phyloP scores from a whole-genome alignment of 2,888 invertebrate species.

The Octodonta nipae region DNA sequence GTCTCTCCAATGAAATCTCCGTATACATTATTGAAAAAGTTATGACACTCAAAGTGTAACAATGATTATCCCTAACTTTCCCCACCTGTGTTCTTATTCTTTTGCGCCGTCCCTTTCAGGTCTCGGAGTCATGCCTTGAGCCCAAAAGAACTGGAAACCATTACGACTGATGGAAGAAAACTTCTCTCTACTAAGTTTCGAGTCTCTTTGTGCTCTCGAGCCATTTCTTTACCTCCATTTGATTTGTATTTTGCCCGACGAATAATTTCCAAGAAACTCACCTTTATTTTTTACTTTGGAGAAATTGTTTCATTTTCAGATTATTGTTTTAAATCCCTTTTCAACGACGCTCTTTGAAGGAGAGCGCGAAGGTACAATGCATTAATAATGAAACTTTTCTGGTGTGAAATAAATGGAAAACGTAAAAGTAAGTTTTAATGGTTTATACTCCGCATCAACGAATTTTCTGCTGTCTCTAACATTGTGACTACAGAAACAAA shows the following conservation, averaged over 20 bases:
- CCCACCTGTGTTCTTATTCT: slow-evolving; percentile 12
- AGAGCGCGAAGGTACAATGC: no score
- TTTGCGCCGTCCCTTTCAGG: slow-evolving; percentile 9
- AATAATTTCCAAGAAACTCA: slow-evolving; percentile 22
- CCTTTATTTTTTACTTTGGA: slow-evolving; percentile 27
- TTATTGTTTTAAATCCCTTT: slow-evolving; percentile 20
- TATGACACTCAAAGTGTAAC: slow-evolving; percentile 19
- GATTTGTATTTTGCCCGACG: slow-evolving; percentile 27
- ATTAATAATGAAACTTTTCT: slow-evolving; percentile 18
- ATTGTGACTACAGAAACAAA: no score
- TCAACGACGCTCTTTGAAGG: slow-evolving; percentile 10
- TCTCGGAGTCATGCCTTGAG: slow-evolving; percentile 23
- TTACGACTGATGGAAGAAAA: slow-evolving; percentile 38
- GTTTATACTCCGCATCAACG: no score
- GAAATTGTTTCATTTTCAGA: slow-evolving; percentile 26
- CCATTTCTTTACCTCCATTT: slow-evolving; percentile 29
- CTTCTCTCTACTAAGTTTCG: slow-evolving; percentile 33
- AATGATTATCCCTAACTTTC: slow-evolving; percentile 5
- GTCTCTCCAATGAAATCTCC: slow-evolving; percentile 10
- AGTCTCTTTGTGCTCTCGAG: slow-evolving; percentile 33
- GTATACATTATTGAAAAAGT: slow-evolving; percentile 16
- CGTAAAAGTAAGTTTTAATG: no score
- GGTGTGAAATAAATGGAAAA: no score
- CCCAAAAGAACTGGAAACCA: slow-evolving; percentile 35
- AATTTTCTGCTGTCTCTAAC: no score